Evolutionary conservation across 2,888 invertebrate genomes (phyloP), one percentile per base, ranked within the genome.

Genomic region (Campaea margaritaria): DNA sequence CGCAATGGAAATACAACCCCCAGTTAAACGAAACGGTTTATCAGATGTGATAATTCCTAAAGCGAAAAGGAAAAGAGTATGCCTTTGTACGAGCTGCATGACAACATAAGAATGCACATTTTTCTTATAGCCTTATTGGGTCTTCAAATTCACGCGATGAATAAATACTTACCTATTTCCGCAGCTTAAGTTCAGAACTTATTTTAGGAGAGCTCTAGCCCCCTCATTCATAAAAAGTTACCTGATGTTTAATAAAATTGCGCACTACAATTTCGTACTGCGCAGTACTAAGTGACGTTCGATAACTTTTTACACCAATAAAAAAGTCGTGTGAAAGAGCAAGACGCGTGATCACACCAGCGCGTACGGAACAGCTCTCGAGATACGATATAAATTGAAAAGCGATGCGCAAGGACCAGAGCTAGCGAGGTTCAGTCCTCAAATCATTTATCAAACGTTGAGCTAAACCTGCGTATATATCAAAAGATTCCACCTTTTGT

Each of bases 1-100:
- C 62, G 43, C 41, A 58, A 64, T 57, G 55, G 52, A 58, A 58
- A 48, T 39, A 57, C 58, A 55, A 52, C 27, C 43, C 50, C 39
- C 41, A 46, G 50, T 51, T 47, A 27, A 42, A 58, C 47, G 8
- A 12, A 45, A 45, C 41, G 13, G 41, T 53, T 53, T 45, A 53
- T 39, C 45, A 14, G 44, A 52, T 44, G 43, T 44, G 43, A 43
- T 36, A 34, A 43, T 52, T 52, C 16, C 16, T 43, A 14, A 42
- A 51, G 14, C 21, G 11, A 34, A 36, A 43, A 31, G 27, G 27
- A 52, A 51, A 50, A 50, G 21, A 13, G 5, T 5, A 10, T 11
- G 3, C 14, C 3, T 15, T 34, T 14, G 45, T 31, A 46, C 11
- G 1, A 9, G 12, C 14, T 46, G 11, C 28, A 31, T 14, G n/a